phyloP scores from a whole-genome alignment of 2,888 invertebrate species.

The Rhagonycha fulva region DNA sequence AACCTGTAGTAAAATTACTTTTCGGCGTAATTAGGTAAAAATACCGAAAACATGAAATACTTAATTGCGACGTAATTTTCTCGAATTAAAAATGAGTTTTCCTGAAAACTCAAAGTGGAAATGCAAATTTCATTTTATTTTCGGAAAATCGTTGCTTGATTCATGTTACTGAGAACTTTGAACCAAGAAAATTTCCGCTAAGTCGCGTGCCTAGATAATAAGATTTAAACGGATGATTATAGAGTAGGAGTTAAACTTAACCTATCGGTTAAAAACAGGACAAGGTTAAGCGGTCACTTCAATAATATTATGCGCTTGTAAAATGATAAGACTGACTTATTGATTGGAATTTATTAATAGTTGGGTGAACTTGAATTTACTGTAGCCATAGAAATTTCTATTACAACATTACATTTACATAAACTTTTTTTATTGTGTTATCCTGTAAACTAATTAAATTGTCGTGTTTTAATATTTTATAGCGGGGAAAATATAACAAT shows the following conservation, averaged over 20 bases:
- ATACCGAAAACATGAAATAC: not conserved
- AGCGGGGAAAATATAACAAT: no score
- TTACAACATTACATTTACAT: conserved; percentile 30
- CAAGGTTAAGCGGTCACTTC: conserved; percentile 25
- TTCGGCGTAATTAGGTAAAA: not conserved
- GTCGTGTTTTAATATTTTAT: not conserved
- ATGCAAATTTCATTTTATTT: not conserved
- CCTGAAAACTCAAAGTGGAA: not conserved
- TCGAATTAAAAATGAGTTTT: not conserved
- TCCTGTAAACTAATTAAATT: not conserved
- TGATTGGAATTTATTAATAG: conserved; percentile 17
- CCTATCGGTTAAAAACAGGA: conserved; percentile 6
- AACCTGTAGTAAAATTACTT: not conserved
- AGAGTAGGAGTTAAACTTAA: conserved; percentile 16
- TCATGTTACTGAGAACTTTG: not conserved
- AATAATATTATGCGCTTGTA: conserved; percentile 4
- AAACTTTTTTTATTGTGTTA: conserved; percentile 4
- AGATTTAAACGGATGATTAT: not conserved
- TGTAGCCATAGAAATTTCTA: conserved; percentile 13
- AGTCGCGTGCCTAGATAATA: not conserved
- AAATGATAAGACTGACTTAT: conserved; percentile 9
- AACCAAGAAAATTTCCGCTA: not conserved
- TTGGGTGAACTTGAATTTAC: conserved; percentile 26
- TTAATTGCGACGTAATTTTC: not conserved
- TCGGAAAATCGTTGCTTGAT: not conserved